A percentile compares a stretch with the other conserved stretches of the same genome.
phyloP scores from a whole-genome alignment of 2,888 invertebrate genomes.

The Epiblema foenella region DNA sequence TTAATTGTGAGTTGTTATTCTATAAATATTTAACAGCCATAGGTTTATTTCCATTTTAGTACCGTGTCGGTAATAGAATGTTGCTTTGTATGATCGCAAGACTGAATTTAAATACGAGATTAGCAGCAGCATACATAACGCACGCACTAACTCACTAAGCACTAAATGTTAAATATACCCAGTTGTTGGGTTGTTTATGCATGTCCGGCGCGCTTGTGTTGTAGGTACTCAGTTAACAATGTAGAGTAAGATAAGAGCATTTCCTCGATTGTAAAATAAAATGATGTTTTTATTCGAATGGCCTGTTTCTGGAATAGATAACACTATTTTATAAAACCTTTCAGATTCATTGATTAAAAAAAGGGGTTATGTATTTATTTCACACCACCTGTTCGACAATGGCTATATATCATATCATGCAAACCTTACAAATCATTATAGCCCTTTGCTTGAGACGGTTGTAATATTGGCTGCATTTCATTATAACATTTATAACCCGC shows the following conservation, averaged over 20 bases:
- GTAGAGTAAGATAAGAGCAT: slow-evolving; percentile 3
- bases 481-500: no score
- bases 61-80: background rate
- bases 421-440: no score
- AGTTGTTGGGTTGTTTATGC: background rate
- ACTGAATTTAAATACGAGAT: slow-evolving; percentile 4
- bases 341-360: no score
- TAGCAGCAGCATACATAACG: background rate
- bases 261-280: background rate
- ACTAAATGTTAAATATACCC: slow-evolving; percentile 16
- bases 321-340: no score
- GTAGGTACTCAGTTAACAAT: slow-evolving; percentile 13
- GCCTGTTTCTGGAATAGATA: background rate
- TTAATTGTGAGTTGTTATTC: background rate
- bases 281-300: background rate
- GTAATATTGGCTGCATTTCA: no score
- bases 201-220: slow-evolving; percentile 11
- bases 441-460: no score
- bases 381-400: no score
- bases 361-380: no score
- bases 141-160: slow-evolving; percentile 1
- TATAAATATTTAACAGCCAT: background rate
- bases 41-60: background rate
- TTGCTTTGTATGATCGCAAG: slow-evolving; percentile 5
- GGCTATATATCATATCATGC: no score